Evolutionary conservation across 2,797 vertebrate species (phyloP), one percentile per base, ranked within the genome.

Genomic region (Diceros bicornis): DNA sequence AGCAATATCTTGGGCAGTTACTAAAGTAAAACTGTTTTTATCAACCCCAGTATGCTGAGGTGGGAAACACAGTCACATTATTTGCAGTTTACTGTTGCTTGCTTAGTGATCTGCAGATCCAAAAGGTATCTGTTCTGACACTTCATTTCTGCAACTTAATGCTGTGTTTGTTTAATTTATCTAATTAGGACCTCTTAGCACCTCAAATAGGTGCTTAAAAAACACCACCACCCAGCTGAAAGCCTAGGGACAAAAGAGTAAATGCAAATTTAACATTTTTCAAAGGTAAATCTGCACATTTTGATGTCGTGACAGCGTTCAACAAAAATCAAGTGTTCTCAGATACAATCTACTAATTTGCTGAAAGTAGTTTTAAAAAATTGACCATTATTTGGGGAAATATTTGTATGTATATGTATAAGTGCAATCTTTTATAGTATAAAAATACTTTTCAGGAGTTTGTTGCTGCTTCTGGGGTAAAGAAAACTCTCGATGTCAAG

Each of bases 161-260:
- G 27, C 18, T 52, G 9, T 93, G 64, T 81, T 94, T 79, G 21
- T 61, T 92, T 61, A 86, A 93, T 94, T 97, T 69, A 86, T 69
- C 50, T 47, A 96, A 83, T 75, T 78, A 96, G 37, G 62, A 94
- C 21, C 59, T 97, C 52, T 96, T 75, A 96, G 20, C 37, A 87
- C 59, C 8, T 93, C 37, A 89, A 77, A 82, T 77, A 84, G 6
- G 44, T 82, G 6, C 41, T 89, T 97, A 55, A 37, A 59, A 94
- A 78, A 1, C 18, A 83, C 14, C 57, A 88, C 10, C 66, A 90
- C 3, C 13, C 41, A 94, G 37, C 59, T 93, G 10, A 83, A 91
- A 94, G 37, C 32, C 13, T 52, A 96, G 7, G 11, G 18, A 94
- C 52, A 92, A 94, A 96, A 89, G 61, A 94, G 78, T 59, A 94